A percentile compares a stretch with the other conserved stretches of the same genome.
Conservation (phyloP, 2,113 vertebrate species). For the Hystrix brachyura region DNA sequence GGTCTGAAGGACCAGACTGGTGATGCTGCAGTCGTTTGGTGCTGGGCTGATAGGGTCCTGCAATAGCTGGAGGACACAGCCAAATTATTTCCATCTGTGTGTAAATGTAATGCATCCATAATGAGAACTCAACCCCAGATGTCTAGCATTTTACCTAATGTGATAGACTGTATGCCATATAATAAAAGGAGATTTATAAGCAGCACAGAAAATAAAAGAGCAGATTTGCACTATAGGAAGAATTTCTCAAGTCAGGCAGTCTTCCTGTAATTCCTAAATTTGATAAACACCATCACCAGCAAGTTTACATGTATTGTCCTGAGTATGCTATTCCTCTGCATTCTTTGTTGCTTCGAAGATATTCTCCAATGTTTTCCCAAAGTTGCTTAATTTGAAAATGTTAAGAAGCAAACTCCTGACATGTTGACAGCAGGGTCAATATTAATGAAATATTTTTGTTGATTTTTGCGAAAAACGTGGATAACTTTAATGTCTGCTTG, state of each 20-base stretch:
- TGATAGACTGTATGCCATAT: constrained; percentile 35
- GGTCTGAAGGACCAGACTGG: not conserved
- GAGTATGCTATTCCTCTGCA: constrained; percentile 55
- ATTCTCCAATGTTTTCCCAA: constrained; percentile 64
- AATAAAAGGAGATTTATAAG: constrained; percentile 66
- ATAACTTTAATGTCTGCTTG: constrained; percentile 49
- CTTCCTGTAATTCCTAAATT: constrained; percentile 32
- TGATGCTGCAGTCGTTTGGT: not conserved
- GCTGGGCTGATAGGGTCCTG: not conserved
- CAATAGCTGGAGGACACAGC: constrained; percentile 33
- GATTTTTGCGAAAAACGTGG: constrained; percentile 73
- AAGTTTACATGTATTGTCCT: constrained; percentile 57
- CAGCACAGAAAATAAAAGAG: constrained; percentile 1
- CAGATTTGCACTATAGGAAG: constrained; percentile 32
- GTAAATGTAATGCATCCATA: constrained; percentile 47
- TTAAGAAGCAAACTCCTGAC: constrained; percentile 74
- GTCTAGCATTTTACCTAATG: constrained; percentile 44
- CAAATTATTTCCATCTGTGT: constrained; percentile 60
- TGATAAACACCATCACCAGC: constrained; percentile 6
- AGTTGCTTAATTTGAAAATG: constrained; percentile 69
- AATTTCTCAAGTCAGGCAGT: constrained; percentile 33
- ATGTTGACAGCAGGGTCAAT: constrained; percentile 65
- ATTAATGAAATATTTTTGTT: constrained; percentile 77
- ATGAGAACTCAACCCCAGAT: constrained; percentile 45
- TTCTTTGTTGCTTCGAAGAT: constrained; percentile 62